Base-by-base conservation (phyloP, 2,113 vertebrate species). In the Eretmochelys imbricata region DNA sequence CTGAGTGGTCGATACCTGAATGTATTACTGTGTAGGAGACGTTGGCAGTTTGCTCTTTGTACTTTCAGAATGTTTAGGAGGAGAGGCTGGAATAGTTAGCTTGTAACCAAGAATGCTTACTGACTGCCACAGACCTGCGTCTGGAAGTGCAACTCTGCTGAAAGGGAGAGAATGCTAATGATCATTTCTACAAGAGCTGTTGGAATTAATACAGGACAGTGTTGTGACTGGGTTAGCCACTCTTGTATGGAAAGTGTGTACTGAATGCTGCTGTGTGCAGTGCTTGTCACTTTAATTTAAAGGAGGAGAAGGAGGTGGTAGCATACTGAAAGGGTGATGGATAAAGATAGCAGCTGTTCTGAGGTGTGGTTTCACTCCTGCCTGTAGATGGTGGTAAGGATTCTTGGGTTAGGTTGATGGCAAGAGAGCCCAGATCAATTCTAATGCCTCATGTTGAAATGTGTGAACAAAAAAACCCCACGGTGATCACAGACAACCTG, bases 21-120 rank as follows among this genome's bases (percentile, higher is more conserved):
- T 8, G 31, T 82, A 1, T 51, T 82, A 48, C 55, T 76, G 29
- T 8, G 5, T 12, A 51, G 65, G 38, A 51, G 54, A 79, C 3
- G 80, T 65, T 55, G 72, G n/a, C 80, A 82, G 50, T 38, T 49
- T 79, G 29, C 76, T 79, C 25, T 78, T 72, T 72, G 65, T 38
- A 82, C n/a, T 12, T 9, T 50, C 83, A 17, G 0, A 0, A 1
- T 0, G 76, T 13, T 76, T 48, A 13, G 50, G 31, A 81, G 80
- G 29, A 42, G 51, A 55, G 27, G 7, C n/a, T 81, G 20, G 57
- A n/a, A 7, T 31, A 17, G n/a, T 38, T 50, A 55, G 80, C 42
- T 38, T 82, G 80, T 27, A 62, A 35, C 55, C 16, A 35, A 50
- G 24, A 38, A 8, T 42, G 35, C 31, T 53, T 69, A 22, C 35